These are phyloP conservation scores for Chymomyza procnemis DNA, from an alignment of 2,888 invertebrate genomes.

Conservation along the genomic window DNA sequence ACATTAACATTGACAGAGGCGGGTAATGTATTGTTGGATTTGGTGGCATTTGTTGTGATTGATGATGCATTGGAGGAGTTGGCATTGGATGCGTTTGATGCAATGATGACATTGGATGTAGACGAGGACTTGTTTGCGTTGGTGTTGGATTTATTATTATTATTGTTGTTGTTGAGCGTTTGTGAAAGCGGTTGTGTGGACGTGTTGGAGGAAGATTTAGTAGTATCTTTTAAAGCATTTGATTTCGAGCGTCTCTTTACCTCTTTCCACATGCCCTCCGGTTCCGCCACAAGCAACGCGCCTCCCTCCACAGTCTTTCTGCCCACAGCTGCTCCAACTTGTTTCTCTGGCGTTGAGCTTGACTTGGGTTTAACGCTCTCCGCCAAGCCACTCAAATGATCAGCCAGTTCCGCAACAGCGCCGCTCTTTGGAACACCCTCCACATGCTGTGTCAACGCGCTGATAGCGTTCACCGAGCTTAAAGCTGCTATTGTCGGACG, in stretches of 20 bases:
- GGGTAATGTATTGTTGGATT: slow-evolving; percentile 35
- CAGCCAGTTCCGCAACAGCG: slow-evolving; percentile 72
- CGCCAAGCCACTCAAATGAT: slow-evolving; percentile 76
- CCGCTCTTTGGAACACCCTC: slow-evolving; percentile 56
- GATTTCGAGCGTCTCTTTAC: slow-evolving; percentile 82
- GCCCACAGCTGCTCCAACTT: slow-evolving; percentile 14
- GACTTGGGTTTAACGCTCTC: slow-evolving; percentile 73
- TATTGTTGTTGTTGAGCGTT: slow-evolving; percentile 64
- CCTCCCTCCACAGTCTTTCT: slow-evolving; percentile 28
- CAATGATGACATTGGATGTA: slow-evolving; percentile 38
- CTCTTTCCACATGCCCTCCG: slow-evolving; percentile 79
- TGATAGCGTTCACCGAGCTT: slow-evolving; percentile 66
- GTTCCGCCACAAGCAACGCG: slow-evolving; percentile 63
- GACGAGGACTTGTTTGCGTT: slow-evolving; percentile 41
- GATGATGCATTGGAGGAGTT: slow-evolving; percentile 22
- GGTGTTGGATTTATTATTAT: slow-evolving; percentile 39
- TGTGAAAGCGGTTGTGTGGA: slow-evolving; percentile 67
- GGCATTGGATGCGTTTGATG: slow-evolving; percentile 48
- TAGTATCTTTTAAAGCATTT: slow-evolving; percentile 79
- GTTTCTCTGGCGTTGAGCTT: slow-evolving; percentile 62
- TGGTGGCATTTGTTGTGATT: slow-evolving; percentile 35
- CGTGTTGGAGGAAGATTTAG: slow-evolving; percentile 68
- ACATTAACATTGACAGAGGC: slow-evolving; percentile 23
- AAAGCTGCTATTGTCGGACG: slow-evolving; percentile 42
- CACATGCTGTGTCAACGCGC: slow-evolving; percentile 73